Evolutionary conservation across 2,888 invertebrate genomes (phyloP).

Genomic region (Epicampocera succincta): DNA sequence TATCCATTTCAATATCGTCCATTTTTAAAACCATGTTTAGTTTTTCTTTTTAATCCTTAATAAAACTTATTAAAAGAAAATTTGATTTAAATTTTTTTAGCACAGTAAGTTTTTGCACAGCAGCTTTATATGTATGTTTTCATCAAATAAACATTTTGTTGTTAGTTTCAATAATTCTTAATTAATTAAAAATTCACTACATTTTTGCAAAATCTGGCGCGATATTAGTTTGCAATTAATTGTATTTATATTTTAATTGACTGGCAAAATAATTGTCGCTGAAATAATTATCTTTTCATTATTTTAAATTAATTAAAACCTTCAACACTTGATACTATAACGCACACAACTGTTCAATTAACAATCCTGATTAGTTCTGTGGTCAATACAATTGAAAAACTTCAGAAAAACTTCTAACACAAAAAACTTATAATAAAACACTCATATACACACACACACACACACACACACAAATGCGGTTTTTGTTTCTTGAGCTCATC

Average conservation of each 20-base stretch:
- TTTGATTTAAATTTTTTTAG: background rate
- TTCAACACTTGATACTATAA: constrained; percentile 58
- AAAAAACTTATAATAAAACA: constrained; percentile 34
- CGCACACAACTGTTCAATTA: constrained; percentile 69
- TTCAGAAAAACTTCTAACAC: constrained; percentile 67
- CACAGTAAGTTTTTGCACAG: background rate
- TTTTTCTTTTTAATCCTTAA: constrained; percentile 43
- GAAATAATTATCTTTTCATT: constrained; percentile 11
- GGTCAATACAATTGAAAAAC: constrained; percentile 63
- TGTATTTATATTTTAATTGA: background rate
- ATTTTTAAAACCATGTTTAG: constrained; percentile 73
- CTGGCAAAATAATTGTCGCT: background rate
- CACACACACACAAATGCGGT: background rate
- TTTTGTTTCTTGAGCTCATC: background rate
- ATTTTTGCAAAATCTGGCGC: constrained; percentile 20
- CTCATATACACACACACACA: background rate
- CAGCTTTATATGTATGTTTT: too few species aligned
- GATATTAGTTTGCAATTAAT: background rate
- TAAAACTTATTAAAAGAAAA: constrained; percentile 9
- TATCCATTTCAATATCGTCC: constrained; percentile 79
- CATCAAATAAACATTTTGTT: too few species aligned
- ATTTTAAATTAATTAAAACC: constrained; percentile 18
- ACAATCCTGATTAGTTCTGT: constrained; percentile 70
- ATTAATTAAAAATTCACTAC: background rate
- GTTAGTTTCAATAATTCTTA: too few species aligned